phyloP scores from a whole-genome alignment of 2,888 invertebrate genomes.

The Nesidiocoris tenuis region DNA sequence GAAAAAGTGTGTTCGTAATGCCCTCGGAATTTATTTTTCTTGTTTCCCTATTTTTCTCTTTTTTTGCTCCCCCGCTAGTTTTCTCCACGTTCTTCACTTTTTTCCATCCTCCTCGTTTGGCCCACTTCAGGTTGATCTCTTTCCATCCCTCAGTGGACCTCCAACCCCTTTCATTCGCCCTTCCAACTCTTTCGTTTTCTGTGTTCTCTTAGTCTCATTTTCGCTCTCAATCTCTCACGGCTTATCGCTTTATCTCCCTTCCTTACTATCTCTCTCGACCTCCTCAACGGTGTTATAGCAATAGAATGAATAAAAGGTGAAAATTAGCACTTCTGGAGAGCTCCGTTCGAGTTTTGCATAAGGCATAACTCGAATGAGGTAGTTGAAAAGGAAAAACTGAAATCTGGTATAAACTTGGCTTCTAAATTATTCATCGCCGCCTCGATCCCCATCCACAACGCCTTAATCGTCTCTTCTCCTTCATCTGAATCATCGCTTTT shows the following conservation, averaged over 20 bases:
- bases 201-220: background rate
- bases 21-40: background rate
- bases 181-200: background rate
- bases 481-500: constrained; percentile 5
- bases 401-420: constrained; percentile 18
- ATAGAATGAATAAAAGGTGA: constrained; percentile 27
- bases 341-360: constrained; percentile 11
- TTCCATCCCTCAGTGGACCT: background rate
- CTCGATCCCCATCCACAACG: background rate
- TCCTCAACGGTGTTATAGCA: background rate
- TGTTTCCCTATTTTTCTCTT: background rate
- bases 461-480: constrained; percentile 1
- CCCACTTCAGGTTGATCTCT: background rate
- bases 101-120: background rate
- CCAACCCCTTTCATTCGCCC: background rate
- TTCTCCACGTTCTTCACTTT: background rate
- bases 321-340: constrained; percentile 10
- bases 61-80: background rate
- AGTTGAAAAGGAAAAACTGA: constrained; percentile 27
- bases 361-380: constrained; percentile 16
- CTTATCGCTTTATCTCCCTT: background rate
- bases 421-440: constrained; percentile 23
- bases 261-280: constrained; percentile 1
- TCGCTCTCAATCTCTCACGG: background rate
- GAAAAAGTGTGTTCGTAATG: background rate